Percentiles rank a stretch among this genome's conserved stretches.
phyloP scores from a whole-genome alignment of 2,888 invertebrate species.

The Aelia acuminata region DNA sequence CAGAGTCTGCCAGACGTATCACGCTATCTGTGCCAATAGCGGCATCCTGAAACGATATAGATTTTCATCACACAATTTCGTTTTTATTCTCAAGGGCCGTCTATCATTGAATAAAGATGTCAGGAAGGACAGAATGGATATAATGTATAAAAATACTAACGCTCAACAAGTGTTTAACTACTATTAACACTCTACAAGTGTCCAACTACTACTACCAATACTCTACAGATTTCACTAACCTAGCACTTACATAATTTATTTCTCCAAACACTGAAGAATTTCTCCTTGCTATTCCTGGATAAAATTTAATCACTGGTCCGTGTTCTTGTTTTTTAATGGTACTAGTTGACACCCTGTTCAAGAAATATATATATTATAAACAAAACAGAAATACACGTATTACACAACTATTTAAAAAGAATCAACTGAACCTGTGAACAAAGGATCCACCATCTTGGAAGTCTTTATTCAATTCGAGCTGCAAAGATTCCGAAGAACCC shows the following conservation, averaged over 20 bases:
- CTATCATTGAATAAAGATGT: too few species aligned
- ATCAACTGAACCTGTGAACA: background rate
- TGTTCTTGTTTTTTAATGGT: background rate
- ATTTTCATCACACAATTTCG: too few species aligned
- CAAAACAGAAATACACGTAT: background rate
- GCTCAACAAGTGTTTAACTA: too few species aligned
- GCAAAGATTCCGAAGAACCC: slow-evolving; percentile 31
- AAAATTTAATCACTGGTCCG: background rate
- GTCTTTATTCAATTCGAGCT: background rate
- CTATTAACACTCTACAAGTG: too few species aligned
- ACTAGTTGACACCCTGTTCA: background rate
- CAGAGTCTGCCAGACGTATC: too few species aligned
- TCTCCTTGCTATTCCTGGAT: background rate
- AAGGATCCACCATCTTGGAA: background rate
- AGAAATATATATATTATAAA: background rate
- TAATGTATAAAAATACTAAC: too few species aligned
- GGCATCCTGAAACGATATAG: too few species aligned
- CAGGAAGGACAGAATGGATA: too few species aligned
- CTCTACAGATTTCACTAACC: background rate
- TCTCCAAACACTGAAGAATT: slow-evolving; percentile 8
- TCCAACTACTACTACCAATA: too few species aligned
- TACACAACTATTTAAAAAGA: background rate
- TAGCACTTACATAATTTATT: background rate
- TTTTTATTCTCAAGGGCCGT: too few species aligned
- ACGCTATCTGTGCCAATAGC: too few species aligned